Percentiles rank a stretch among this genome's conserved stretches.
phyloP scores from a whole-genome alignment of 2,113 vertebrate genomes.

The Corythornis cristatus region DNA sequence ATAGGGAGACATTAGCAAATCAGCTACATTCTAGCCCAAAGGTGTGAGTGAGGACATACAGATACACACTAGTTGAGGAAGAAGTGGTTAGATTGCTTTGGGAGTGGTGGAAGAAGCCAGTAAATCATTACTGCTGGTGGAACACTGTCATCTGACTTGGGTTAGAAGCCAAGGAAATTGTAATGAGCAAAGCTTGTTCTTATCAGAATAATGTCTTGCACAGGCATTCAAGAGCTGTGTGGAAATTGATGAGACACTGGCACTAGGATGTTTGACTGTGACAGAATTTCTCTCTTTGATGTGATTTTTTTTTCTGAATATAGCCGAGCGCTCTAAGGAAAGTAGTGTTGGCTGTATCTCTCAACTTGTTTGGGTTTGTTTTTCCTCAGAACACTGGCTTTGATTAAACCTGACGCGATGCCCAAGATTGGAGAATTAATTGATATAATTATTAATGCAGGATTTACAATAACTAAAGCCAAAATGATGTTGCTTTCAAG shows the following conservation, averaged over 20 bases:
- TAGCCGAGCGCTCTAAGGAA: background rate
- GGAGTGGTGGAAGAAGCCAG: background rate
- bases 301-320: background rate
- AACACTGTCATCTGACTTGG: background rate
- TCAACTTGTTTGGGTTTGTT: background rate
- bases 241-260: constrained; percentile 35
- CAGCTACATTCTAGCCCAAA: background rate
- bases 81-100: background rate
- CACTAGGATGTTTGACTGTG: background rate
- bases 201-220: background rate
- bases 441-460: constrained; percentile 84
- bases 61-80: background rate
- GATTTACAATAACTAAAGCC: constrained; percentile 92
- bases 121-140: background rate
- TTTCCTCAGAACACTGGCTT: constrained; percentile 85
- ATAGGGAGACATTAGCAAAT: background rate
- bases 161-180: background rate
- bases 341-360: background rate
- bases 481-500: constrained; percentile 92
- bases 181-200: background rate
- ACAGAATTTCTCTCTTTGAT: constrained; percentile 9
- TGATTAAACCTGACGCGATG: constrained; percentile 90
- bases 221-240: background rate
- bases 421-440: constrained; percentile 87
- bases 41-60: background rate